A percentile compares a stretch with the other conserved stretches of the same genome.
phyloP scores from a whole-genome alignment of 2,888 invertebrate genomes.

The Plusia festucae region DNA sequence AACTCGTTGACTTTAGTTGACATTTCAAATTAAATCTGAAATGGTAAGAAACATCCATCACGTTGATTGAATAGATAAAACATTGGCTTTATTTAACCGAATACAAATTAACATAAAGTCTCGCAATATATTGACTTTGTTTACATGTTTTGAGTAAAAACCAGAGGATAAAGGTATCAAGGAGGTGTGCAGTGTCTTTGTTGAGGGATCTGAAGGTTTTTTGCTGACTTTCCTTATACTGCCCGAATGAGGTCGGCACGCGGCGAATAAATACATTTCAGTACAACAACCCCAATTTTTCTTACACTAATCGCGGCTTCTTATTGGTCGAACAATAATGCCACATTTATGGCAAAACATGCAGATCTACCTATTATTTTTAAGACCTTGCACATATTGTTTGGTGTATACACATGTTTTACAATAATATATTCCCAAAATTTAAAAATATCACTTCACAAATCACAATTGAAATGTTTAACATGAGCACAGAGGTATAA shows the following conservation, averaged over 20 bases:
- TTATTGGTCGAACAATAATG: background rate
- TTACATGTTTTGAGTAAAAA: constrained; percentile 35
- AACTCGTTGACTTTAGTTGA: background rate
- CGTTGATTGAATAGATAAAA: background rate
- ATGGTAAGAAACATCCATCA: background rate
- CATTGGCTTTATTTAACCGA: background rate
- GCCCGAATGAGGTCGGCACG: constrained; percentile 13
- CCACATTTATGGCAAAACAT: too few relatives aligned
- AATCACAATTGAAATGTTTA: too few relatives aligned
- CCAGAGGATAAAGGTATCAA: constrained; percentile 49
- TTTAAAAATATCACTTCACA: too few relatives aligned
- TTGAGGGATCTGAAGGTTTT: constrained; percentile 42
- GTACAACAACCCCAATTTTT: constrained; percentile 4
- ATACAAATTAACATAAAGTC: background rate
- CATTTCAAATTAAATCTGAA: background rate
- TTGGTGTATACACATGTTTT: too few relatives aligned
- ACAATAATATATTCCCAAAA: too few relatives aligned
- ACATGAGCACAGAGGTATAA: too few relatives aligned
- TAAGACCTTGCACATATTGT: too few relatives aligned
- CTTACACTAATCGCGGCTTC: background rate
- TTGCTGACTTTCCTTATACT: constrained; percentile 26
- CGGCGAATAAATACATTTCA: constrained; percentile 24
- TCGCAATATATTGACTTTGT: constrained; percentile 22
- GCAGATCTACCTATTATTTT: too few relatives aligned
- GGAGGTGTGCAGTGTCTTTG: constrained; percentile 38